These are phyloP conservation scores for Trissolcus basalis DNA, from an alignment of 1,140 invertebrate species.

Conservation along the genomic window DNA sequence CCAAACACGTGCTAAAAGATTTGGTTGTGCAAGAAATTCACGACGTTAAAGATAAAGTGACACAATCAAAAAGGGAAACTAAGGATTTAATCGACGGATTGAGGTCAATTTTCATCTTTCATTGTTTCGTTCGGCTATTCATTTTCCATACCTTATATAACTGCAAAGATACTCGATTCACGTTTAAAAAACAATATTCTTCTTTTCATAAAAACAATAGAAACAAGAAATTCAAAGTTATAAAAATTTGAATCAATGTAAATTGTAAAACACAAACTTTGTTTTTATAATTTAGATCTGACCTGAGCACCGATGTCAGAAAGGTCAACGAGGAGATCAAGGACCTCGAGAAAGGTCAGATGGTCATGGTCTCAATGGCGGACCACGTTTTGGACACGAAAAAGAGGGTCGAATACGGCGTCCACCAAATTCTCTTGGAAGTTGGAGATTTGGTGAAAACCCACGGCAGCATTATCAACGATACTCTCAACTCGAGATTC, in stretches of 20 bases:
- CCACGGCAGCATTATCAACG: slow-evolving; percentile 81
- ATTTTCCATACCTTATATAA: no score
- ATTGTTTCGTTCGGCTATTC: no score
- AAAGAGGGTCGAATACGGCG: slow-evolving; percentile 88
- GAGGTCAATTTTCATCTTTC: no score
- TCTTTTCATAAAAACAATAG: no score
- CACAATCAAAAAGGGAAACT: slow-evolving; percentile 69
- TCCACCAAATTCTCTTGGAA: slow-evolving; percentile 90
- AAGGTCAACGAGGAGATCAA: slow-evolving; percentile 73
- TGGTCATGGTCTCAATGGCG: slow-evolving; percentile 87
- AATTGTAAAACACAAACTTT: background rate
- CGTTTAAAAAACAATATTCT: no score
- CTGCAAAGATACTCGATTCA: no score
- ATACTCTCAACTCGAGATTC: slow-evolving; percentile 82
- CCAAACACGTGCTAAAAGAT: slow-evolving; percentile 67
- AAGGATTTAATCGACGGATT: slow-evolving; percentile 64
- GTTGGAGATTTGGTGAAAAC: slow-evolving; percentile 83
- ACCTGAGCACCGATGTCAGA: slow-evolving; percentile 69
- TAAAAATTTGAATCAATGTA: background rate
- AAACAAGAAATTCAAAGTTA: background rate
- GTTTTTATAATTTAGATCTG: slow-evolving; percentile 53
- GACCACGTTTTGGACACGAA: slow-evolving; percentile 91
- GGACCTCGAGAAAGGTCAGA: slow-evolving; percentile 84
- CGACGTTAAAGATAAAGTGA: slow-evolving; percentile 75
- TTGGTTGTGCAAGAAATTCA: slow-evolving; percentile 57